phyloP scores from a whole-genome alignment of 2,888 invertebrate genomes.

The Escarpia spicata region DNA sequence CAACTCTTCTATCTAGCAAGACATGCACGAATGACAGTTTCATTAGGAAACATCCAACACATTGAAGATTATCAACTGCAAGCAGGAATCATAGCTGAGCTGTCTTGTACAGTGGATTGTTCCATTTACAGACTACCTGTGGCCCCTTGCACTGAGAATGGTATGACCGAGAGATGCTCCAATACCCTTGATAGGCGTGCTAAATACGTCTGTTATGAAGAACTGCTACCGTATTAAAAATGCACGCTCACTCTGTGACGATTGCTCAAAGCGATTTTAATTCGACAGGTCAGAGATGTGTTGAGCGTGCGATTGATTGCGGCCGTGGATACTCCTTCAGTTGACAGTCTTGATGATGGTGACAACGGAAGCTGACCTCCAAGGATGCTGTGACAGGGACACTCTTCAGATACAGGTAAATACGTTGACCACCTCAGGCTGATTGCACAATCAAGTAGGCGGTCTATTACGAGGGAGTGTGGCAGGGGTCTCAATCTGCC shows the following conservation, averaged over 20 bases:
- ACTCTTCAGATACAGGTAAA: neutral
- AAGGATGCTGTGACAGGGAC: neutral
- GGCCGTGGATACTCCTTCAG: neutral
- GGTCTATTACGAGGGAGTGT: neutral
- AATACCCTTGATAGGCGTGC: neutral
- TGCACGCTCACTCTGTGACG: neutral
- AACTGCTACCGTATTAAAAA: constrained; percentile 16
- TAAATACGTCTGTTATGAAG: constrained; percentile 16
- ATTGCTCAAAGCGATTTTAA: neutral
- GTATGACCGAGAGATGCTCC: neutral
- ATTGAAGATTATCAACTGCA: neutral
- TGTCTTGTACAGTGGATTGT: neutral
- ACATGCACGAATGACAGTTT: neutral
- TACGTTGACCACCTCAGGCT: neutral
- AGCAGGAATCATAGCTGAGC: neutral
- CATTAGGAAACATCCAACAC: neutral
- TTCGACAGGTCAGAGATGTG: neutral
- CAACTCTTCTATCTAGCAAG: neutral
- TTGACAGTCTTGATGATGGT: neutral
- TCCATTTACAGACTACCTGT: neutral
- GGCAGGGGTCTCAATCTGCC: too few species aligned
- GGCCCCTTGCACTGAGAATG: constrained; percentile 12
- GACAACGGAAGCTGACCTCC: neutral
- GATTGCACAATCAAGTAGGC: neutral
- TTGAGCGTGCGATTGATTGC: neutral